phyloP scores from a whole-genome alignment of 2,797 vertebrate genomes.

The Pygocentrus nattereri region DNA sequence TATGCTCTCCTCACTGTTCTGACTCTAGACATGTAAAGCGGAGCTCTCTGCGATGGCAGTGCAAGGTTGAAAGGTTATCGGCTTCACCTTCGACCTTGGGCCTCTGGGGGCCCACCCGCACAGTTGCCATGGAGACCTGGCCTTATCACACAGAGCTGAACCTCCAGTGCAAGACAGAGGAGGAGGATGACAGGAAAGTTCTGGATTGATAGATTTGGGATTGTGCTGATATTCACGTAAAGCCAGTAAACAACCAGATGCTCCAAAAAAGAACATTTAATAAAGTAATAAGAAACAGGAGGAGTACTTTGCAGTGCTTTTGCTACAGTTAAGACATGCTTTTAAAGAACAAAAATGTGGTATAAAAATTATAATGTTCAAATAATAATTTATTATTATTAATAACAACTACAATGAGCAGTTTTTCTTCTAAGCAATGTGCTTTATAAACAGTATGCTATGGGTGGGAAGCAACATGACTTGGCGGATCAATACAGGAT shows the following conservation, averaged over 20 bases:
- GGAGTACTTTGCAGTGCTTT: background rate
- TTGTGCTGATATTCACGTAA: background rate
- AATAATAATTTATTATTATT: background rate
- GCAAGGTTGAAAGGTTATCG: conserved; percentile 59
- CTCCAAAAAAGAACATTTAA: background rate
- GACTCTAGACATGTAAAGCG: conserved; percentile 58
- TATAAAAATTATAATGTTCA: background rate
- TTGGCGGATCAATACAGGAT: too few species aligned
- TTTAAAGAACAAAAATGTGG: background rate
- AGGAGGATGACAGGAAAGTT: conserved; percentile 19
- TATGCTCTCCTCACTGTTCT: conserved; percentile 28
- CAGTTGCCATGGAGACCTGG: conserved; percentile 50
- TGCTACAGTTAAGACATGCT: background rate
- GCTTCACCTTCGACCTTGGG: conserved; percentile 58
- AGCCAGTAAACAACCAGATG: background rate
- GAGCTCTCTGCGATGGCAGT: conserved; percentile 53
- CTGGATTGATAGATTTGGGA: background rate
- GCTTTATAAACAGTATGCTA: too few species aligned
- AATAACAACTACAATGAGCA: background rate
- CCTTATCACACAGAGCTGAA: conserved; percentile 50
- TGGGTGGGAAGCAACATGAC: too few species aligned
- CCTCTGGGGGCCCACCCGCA: conserved; percentile 42
- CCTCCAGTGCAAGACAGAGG: conserved; percentile 21
- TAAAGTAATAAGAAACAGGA: background rate
- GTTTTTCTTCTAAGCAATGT: too few species aligned